Evolutionary conservation across 2,888 invertebrate genomes (phyloP).

Genomic region (Aethes cnicana): DNA sequence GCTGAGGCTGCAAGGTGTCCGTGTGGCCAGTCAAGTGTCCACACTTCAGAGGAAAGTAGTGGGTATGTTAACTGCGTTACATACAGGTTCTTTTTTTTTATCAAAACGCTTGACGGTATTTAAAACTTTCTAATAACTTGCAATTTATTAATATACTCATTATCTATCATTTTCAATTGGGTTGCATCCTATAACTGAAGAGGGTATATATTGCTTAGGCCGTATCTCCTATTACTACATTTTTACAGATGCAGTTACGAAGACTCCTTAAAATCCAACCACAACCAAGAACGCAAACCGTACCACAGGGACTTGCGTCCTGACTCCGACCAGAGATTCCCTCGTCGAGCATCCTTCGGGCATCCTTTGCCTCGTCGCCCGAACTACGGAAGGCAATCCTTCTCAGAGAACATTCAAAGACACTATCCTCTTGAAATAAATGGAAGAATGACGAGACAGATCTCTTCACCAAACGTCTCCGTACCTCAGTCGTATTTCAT

Average conservation of each 20-base stretch:
- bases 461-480: slow-evolving; percentile 68
- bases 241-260: slow-evolving; percentile 88
- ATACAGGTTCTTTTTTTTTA: neutral
- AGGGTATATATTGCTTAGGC: neutral
- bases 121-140: no score
- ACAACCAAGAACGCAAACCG: slow-evolving; percentile 63
- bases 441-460: slow-evolving; percentile 56
- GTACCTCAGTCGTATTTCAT: slow-evolving; percentile 63
- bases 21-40: slow-evolving; percentile 85
- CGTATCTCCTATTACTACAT: neutral
- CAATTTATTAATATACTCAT: no score
- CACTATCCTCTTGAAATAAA: slow-evolving; percentile 65
- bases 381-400: slow-evolving; percentile 65
- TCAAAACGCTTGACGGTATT: no score
- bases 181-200: no score
- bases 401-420: slow-evolving; percentile 70
- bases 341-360: slow-evolving; percentile 67
- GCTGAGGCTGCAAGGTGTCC: slow-evolving; percentile 82
- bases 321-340: slow-evolving; percentile 51
- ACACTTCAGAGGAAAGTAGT: slow-evolving; percentile 87
- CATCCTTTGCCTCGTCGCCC: slow-evolving; percentile 60
- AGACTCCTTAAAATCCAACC: slow-evolving; percentile 88
- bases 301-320: slow-evolving; percentile 44
- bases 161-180: no score
- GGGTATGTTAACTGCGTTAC: slow-evolving; percentile 76